These are phyloP conservation scores for Brachionichthys hirsutus DNA, from an alignment of 2,113 vertebrate species.

Conservation along the genomic window DNA sequence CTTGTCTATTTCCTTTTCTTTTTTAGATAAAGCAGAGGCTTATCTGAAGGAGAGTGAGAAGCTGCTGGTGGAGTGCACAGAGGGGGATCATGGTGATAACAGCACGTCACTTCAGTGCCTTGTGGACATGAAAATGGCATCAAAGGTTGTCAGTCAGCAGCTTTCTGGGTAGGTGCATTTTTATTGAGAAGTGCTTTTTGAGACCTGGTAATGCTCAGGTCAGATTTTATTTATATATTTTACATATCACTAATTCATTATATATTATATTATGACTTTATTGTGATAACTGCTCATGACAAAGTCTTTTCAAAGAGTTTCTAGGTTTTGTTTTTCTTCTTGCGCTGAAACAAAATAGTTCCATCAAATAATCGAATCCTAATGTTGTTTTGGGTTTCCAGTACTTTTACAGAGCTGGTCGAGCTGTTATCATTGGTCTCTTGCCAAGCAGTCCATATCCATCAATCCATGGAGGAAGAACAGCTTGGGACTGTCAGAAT, in stretches of 20 bases:
- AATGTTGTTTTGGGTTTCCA: conserved; percentile 14
- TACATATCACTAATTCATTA: not conserved
- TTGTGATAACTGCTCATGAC: not conserved
- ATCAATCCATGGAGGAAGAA: conserved; percentile 68
- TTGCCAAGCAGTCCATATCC: conserved; percentile 74
- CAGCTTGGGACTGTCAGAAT: conserved; percentile 53
- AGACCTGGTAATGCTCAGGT: not conserved
- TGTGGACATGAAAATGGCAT: conserved; percentile 57
- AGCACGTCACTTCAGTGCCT: conserved; percentile 59
- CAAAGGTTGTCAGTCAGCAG: conserved; percentile 66
- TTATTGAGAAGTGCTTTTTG: not conserved
- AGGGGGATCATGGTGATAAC: conserved; percentile 49
- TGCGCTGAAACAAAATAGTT: not conserved
- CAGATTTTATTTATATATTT: not conserved
- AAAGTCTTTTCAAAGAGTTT: not conserved
- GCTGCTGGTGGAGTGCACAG: conserved; percentile 62
- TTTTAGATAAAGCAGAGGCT: conserved; percentile 64
- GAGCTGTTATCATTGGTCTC: conserved; percentile 77
- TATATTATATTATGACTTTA: too few relatives aligned
- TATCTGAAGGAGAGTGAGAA: conserved; percentile 68
- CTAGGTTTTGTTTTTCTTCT: not conserved
- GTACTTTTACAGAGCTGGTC: conserved; percentile 62
- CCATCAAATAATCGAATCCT: not conserved
- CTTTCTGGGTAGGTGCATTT: conserved; percentile 58
- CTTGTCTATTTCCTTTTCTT: not conserved